Evolutionary conservation across 2,113 vertebrate species (phyloP), one percentile per base, ranked within the genome.

Genomic region (Calidris pygmaea): DNA sequence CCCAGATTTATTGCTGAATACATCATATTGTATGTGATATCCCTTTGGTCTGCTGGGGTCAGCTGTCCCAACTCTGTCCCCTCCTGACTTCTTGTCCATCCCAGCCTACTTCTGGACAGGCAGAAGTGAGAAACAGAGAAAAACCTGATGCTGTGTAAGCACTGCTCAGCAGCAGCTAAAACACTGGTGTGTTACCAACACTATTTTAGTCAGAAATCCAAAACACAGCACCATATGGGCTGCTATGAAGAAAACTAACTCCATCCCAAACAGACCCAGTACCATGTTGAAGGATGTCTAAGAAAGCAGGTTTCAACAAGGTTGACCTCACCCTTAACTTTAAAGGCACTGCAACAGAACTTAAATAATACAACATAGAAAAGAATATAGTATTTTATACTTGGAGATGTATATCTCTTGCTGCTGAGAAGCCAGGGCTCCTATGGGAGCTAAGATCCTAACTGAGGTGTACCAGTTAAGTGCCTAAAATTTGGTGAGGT

Each of bases 81-180:
- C 8, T 67, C 22, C 18, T 20, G 30, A 1, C 18, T 37, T 37
- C 32, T 58, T 50, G 32, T 22, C 52, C 20, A n/a, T 15, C 18
- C 12, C 26, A 52, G 1, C 30, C 35, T 62, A 22, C 10, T 39
- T 3, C 29, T 85, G 48, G 8, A 0, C 0, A 24, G 43, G 12
- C 14, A 48, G 37, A 29, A 29, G 1, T 16, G 9, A 77, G 67
- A 60, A 79, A 70, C 10, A 32, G 10, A 72, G 13, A 45, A 87
- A 48, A n/a, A 10, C 6, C 63, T 22, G 32, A 20, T 68, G 32
- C 12, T 43, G 20, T 75, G 26, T n/a, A 52, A 48, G 22, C 15
- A 10, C 35, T 66, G 30, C 16, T 47, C 26, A 66, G 39, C 50
- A 52, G 35, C 5, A 43, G 21, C 21, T 63, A 45, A 77, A 48